These are phyloP conservation scores for Drosophila emarginata DNA, from an alignment of 2,888 invertebrate species.

Conservation along the genomic window DNA sequence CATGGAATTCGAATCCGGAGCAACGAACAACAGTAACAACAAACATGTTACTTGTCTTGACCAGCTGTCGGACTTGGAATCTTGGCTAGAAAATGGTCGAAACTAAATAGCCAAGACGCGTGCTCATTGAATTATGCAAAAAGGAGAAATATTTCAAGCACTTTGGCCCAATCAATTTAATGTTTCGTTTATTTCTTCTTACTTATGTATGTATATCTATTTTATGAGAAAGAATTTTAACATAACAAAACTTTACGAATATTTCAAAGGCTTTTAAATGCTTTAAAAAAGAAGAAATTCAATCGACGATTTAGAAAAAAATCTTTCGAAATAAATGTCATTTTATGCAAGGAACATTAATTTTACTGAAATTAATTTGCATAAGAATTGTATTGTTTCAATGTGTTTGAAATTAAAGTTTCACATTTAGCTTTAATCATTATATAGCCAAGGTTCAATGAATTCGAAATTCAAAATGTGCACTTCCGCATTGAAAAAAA, in stretches of 20 bases:
- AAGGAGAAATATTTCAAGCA: slow-evolving; percentile 42
- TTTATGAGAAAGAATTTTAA: slow-evolving; percentile 5
- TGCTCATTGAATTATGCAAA: slow-evolving; percentile 73
- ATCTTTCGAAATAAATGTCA: background rate
- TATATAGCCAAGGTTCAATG: background rate
- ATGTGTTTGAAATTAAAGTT: background rate
- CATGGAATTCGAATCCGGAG: slow-evolving; percentile 27
- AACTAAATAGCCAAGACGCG: slow-evolving; percentile 56
- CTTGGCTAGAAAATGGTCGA: slow-evolving; percentile 53
- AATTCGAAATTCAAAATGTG: background rate
- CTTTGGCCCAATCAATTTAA: slow-evolving; percentile 37
- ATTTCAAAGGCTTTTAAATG: background rate
- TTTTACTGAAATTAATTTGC: background rate
- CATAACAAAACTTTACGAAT: background rate
- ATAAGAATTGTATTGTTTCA: background rate
- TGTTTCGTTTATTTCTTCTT: background rate
- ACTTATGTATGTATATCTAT: background rate
- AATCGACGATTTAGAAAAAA: background rate
- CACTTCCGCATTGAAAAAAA: no score
- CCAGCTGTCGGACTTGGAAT: slow-evolving; percentile 19
- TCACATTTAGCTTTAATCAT: background rate
- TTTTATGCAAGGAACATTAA: background rate
- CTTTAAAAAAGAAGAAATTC: background rate
- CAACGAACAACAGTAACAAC: slow-evolving; percentile 39
- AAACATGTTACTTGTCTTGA: slow-evolving; percentile 33